These are phyloP conservation scores for Thamnophis sirtalis DNA, from an alignment of 2,113 vertebrate genomes.

Conservation along the genomic window DNA sequence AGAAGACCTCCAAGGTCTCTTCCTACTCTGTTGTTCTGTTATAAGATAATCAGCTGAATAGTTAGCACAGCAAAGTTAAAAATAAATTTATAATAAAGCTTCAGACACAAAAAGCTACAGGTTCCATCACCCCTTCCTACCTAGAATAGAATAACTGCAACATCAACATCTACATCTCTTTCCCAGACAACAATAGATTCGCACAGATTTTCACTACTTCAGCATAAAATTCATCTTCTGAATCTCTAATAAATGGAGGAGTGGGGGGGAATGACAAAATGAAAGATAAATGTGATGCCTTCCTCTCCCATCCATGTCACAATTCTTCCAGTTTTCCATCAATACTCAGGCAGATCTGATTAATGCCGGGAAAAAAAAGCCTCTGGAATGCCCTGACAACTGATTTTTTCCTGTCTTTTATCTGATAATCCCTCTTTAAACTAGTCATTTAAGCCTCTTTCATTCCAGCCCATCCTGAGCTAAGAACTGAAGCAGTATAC, in stretches of 20 bases:
- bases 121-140: neutral
- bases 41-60: neutral
- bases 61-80: neutral
- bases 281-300: neutral
- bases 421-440: neutral
- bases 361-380: neutral
- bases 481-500: neutral
- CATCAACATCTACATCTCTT: neutral
- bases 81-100: neutral
- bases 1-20: neutral
- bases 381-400: neutral
- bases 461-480: neutral
- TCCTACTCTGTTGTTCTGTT: neutral
- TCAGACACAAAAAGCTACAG: neutral
- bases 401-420: neutral
- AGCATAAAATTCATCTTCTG: neutral
- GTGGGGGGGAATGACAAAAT: neutral
- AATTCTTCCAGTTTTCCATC: neutral
- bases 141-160: neutral
- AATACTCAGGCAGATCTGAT: neutral
- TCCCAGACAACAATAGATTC: neutral
- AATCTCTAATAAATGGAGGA: neutral
- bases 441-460: neutral
- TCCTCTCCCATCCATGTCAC: neutral
- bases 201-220: neutral